Conservation (phyloP, 2,113 vertebrate genomes). For the Tonatia bakeri region DNA sequence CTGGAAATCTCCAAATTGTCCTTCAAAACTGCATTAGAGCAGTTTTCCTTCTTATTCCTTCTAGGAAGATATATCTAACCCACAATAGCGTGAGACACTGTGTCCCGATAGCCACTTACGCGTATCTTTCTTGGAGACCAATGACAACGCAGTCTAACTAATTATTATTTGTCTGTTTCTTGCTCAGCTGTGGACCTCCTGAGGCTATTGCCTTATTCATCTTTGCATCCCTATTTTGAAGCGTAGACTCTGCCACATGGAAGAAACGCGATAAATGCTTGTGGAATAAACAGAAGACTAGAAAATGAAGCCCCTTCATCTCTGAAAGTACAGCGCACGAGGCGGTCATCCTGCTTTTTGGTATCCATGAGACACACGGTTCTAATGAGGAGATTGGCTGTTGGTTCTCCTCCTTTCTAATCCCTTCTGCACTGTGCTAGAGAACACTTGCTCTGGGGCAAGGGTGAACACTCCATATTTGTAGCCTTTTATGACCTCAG, state of each 20-base stretch:
- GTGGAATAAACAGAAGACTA: not conserved
- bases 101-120: not conserved
- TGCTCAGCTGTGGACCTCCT: not conserved
- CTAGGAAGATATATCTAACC: not conserved
- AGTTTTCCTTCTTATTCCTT: not conserved
- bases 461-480: constrained; percentile 23
- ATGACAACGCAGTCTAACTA: not conserved
- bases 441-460: constrained; percentile 12
- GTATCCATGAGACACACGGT: not conserved
- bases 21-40: not conserved
- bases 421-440: constrained; percentile 7
- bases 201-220: not conserved
- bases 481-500: constrained; percentile 62
- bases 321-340: not conserved
- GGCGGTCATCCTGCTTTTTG: not conserved
- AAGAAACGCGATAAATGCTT: not conserved
- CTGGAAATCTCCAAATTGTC: not conserved
- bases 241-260: not conserved
- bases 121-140: not conserved
- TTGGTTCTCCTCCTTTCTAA: constrained; percentile 8
- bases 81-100: not conserved
- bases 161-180: not conserved
- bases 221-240: not conserved
- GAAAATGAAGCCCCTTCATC: not conserved
- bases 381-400: not conserved